Percentiles rank a stretch among this genome's conserved stretches.
phyloP scores from a whole-genome alignment of 92 coral and sea anemone genomes.

The Actinernus sp. region DNA sequence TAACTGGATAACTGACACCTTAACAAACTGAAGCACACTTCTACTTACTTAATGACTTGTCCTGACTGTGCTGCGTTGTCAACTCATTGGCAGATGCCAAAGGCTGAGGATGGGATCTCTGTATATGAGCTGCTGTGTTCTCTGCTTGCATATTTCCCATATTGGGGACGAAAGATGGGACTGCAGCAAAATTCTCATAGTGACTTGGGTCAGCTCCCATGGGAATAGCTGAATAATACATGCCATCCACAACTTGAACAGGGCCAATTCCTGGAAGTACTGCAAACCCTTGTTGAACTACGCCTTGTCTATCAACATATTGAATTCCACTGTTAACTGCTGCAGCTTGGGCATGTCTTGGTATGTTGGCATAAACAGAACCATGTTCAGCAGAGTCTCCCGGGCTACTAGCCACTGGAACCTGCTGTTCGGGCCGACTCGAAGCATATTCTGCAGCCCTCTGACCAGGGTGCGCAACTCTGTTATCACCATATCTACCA shows the following conservation, averaged over 20 bases:
- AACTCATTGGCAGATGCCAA: conserved; percentile 40
- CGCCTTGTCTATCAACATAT: conserved; percentile 74
- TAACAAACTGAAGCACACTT: conserved; percentile 13
- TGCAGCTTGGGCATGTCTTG: conserved; percentile 20
- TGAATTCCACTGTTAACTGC: conserved; percentile 57
- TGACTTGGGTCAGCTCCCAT: conserved; percentile 80
- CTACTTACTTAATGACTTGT: conserved; percentile 75
- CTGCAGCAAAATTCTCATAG: conserved; percentile 82
- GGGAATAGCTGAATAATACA: conserved; percentile 84
- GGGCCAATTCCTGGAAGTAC: conserved; percentile 89
- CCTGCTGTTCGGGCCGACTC: conserved; percentile 85
- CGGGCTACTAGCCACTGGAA: conserved; percentile 83
- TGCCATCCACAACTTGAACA: conserved; percentile 68
- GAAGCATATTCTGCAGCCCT: conserved; percentile 53
- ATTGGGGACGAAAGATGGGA: conserved; percentile 70
- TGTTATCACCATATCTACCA: conserved; percentile 11
- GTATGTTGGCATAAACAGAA: conserved; percentile 33
- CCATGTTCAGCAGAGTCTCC: conserved; percentile 57
- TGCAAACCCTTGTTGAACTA: conserved; percentile 72
- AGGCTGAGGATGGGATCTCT: neutral
- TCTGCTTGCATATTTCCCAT: conserved; percentile 53
- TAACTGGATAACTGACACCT: conserved; percentile 7
- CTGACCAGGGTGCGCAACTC: conserved; percentile 27
- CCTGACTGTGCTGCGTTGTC: conserved; percentile 51
- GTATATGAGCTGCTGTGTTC: conserved; percentile 36